phyloP scores from a whole-genome alignment of 2,888 invertebrate genomes.

The Margaritifera margaritifera region DNA sequence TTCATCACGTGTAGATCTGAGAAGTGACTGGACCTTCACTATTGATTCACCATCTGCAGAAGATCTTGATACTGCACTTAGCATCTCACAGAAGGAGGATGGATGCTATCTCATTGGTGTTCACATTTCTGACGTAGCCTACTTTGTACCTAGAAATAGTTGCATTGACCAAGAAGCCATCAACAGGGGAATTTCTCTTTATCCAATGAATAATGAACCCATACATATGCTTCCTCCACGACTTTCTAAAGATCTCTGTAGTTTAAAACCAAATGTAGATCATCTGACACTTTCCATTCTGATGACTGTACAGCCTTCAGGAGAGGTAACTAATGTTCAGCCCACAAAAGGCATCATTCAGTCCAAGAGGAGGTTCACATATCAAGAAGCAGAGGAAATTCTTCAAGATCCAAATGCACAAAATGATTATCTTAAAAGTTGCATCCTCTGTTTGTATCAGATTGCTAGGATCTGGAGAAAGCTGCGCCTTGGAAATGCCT shows the following conservation, averaged over 20 bases:
- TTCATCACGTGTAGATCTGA: constrained; percentile 40
- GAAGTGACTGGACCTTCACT: constrained; percentile 53
- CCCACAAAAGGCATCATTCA: constrained; percentile 53
- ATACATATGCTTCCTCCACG: constrained; percentile 54
- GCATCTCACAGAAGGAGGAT: constrained; percentile 52
- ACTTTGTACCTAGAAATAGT: constrained; percentile 53
- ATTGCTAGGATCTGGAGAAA: constrained; percentile 54
- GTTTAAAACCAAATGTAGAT: constrained; percentile 49
- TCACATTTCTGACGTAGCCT: constrained; percentile 62
- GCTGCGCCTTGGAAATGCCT: constrained; percentile 59
- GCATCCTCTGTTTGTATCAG: constrained; percentile 54
- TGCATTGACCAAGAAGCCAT: constrained; percentile 56
- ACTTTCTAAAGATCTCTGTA: constrained; percentile 52
- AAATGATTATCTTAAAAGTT: constrained; percentile 53
- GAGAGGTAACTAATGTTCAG: constrained; percentile 45
- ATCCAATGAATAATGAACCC: constrained; percentile 43
- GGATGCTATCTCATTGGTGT: constrained; percentile 57
- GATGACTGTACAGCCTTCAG: constrained; percentile 49
- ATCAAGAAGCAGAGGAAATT: constrained; percentile 55
- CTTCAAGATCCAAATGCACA: constrained; percentile 48
- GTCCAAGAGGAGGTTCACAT: constrained; percentile 53
- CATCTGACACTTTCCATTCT: constrained; percentile 58
- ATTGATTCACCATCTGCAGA: constrained; percentile 38
- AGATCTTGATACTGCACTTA: constrained; percentile 53
- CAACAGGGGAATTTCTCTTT: constrained; percentile 46